Percentiles rank a stretch among this genome's conserved stretches.
Conservation (phyloP, 2,797 vertebrate species). For the Cossypha polioptera region DNA sequence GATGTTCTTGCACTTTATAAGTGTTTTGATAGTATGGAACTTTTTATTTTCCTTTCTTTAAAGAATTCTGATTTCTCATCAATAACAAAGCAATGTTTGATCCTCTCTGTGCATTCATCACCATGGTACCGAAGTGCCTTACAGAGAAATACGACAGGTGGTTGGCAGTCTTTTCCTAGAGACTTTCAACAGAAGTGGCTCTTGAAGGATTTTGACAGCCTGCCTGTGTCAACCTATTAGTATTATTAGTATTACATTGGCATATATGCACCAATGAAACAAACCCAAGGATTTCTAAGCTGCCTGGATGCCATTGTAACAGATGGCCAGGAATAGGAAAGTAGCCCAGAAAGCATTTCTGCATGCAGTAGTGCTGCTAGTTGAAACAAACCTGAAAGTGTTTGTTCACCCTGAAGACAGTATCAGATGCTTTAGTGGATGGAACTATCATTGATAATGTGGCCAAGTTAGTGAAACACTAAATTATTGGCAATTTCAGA, state of each 20-base stretch:
- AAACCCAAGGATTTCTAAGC: neutral
- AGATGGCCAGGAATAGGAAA: constrained; percentile 12
- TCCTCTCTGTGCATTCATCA: neutral
- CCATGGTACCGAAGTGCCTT: neutral
- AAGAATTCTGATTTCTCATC: neutral
- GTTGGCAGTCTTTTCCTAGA: neutral
- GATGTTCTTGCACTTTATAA: neutral
- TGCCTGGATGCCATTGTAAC: neutral
- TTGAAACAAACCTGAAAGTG: neutral
- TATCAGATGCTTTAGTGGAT: neutral
- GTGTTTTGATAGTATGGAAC: neutral
- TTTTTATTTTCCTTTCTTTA: neutral
- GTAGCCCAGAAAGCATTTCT: neutral
- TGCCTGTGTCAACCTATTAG: neutral
- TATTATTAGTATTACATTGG: neutral
- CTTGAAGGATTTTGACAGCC: neutral
- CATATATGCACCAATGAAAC: neutral
- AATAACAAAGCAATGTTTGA: neutral
- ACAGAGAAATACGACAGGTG: neutral
- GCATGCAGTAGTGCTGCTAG: neutral
- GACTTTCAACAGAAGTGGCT: neutral
- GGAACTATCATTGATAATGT: neutral
- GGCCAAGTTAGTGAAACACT: neutral
- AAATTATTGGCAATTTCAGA: neutral
- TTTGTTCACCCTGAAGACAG: neutral